These are phyloP conservation scores for Cyanoramphus novaezelandiae DNA, from an alignment of 2,113 vertebrate genomes.

Conservation along the genomic window DNA sequence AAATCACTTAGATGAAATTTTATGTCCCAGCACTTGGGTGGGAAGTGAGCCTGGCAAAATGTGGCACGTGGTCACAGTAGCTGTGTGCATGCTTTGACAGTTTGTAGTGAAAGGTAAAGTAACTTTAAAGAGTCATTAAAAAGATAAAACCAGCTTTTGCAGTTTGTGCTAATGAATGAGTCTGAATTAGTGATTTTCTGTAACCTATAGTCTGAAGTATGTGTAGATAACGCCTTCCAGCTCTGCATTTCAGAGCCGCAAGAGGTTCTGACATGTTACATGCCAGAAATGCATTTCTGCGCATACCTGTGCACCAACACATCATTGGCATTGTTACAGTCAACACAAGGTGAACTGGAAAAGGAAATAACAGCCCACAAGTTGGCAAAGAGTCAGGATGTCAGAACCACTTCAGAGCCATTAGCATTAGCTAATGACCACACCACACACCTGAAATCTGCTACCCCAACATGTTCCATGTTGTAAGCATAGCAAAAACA, in stretches of 20 bases:
- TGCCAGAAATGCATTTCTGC: not conserved
- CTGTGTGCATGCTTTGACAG: not conserved
- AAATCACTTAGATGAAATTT: not conserved
- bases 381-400: not conserved
- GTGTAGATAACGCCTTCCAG: not conserved
- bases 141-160: not conserved
- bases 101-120: not conserved
- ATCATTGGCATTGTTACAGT: not conserved
- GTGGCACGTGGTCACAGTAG: not conserved
- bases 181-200: not conserved
- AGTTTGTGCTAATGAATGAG: not conserved
- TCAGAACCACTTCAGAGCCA: not conserved
- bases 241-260: not conserved
- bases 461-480: not conserved
- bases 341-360: not conserved
- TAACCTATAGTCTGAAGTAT: not conserved
- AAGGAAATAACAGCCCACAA: not conserved
- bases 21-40: not conserved
- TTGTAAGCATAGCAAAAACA: not conserved
- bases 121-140: not conserved
- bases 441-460: not conserved
- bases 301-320: not conserved
- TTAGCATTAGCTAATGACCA: not conserved
- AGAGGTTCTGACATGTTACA: accelerated
- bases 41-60: not conserved